phyloP scores from a whole-genome alignment of 2,888 invertebrate species.

The Tenodera sinensis region DNA sequence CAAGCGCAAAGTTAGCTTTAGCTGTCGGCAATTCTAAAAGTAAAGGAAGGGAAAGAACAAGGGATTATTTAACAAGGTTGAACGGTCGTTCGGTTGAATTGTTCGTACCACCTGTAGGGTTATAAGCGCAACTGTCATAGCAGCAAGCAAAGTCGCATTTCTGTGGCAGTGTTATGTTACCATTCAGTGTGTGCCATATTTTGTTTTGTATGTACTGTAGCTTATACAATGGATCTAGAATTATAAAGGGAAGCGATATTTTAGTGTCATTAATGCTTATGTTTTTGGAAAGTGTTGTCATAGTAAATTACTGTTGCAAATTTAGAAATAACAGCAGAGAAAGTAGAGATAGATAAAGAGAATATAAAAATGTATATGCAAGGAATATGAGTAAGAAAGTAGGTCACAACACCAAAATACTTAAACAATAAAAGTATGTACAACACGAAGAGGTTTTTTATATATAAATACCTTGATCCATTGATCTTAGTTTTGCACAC shows the following conservation, averaged over 20 bases:
- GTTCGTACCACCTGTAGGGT: neutral
- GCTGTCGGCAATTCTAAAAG: neutral
- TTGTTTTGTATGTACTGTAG: neutral
- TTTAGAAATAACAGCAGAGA: neutral
- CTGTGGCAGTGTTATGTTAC: neutral
- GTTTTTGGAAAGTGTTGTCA: neutral
- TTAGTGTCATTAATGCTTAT: neutral
- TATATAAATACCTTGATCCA: conserved; percentile 14
- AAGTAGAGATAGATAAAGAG: neutral
- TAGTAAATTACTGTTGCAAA: neutral
- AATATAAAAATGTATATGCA: neutral
- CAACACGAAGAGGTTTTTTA: neutral
- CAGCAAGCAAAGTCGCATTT: neutral
- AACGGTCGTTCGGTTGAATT: neutral
- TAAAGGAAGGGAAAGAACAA: neutral
- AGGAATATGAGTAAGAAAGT: neutral
- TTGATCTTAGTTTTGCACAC: conserved; percentile 6
- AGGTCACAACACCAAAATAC: conserved; percentile 9
- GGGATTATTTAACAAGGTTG: neutral
- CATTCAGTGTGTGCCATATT: neutral
- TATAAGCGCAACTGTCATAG: neutral
- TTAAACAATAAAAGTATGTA: neutral
- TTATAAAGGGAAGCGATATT: neutral
- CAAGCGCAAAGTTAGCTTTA: neutral
- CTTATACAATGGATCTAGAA: neutral